Evolutionary conservation across 2,113 vertebrate genomes (phyloP).

Genomic region (Dasyornis broadbenti): DNA sequence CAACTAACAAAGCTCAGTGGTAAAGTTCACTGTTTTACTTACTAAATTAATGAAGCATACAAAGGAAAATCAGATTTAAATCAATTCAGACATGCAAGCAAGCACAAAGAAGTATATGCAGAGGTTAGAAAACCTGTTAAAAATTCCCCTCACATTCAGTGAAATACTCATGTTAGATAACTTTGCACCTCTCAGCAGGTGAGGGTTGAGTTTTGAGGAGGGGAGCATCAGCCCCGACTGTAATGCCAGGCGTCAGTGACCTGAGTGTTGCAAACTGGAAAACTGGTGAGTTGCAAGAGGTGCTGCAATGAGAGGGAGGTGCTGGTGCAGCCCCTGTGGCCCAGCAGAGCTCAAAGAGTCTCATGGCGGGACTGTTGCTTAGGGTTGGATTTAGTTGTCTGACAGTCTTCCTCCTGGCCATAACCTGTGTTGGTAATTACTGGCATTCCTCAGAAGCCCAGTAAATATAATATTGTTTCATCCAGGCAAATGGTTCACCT

Average conservation of each 20-base stretch:
- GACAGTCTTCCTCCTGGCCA: neutral
- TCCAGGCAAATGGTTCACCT: rapidly evolving
- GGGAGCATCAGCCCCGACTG: neutral
- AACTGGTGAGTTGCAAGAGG: neutral
- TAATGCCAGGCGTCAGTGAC: neutral
- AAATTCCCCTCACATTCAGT: neutral
- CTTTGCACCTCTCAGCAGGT: neutral
- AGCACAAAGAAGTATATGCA: neutral
- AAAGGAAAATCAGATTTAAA: neutral
- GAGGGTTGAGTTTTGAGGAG: rapidly evolving
- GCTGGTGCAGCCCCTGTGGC: neutral
- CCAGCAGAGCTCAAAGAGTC: neutral
- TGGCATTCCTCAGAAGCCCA: neutral
- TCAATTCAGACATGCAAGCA: neutral
- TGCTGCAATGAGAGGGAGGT: neutral
- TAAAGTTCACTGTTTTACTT: neutral
- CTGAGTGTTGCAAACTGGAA: rapidly evolving
- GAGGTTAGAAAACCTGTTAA: too few species aligned
- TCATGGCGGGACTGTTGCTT: neutral
- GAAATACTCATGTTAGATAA: neutral
- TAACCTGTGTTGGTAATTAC: neutral
- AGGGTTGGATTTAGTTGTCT: neutral
- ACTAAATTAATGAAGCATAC: neutral
- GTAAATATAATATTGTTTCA: neutral
- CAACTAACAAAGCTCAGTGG: neutral